Evolutionary conservation across 2,113 vertebrate genomes (phyloP), one percentile per base, ranked within the genome.

Genomic region (Mionectes macconnelli): DNA sequence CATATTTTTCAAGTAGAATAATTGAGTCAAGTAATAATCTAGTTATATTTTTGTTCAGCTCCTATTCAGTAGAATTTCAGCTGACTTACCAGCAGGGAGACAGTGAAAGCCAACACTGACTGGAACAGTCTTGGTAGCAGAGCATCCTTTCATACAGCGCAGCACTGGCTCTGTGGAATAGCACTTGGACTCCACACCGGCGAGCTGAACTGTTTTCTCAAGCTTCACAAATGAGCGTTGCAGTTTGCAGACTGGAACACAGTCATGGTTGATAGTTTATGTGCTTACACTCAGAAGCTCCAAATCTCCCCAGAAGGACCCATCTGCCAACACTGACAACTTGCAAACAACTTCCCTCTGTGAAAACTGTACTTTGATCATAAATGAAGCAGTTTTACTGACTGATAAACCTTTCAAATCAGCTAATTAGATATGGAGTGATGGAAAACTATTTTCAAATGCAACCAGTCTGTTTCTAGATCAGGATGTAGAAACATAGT

Each of bases 41-140:
- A 2, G 28, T 17, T 4, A 16, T 8, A 8, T 6, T 31, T 55
- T 6, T 19, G 23, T 73, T 30, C 56, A 50, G 53, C 47, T 82
- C 12, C n/a, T 66, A 5, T 14, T 37, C 27, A 7, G 33, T 4
- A 35, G 59, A n/a, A 35, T 67, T 56, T 56, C 33, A 69, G 20
- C 18, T 15, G 37, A 60, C 98, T 98, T 91, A 99, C 98, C 97
- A 53, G 75, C 55, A 59, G 98, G 87, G 56, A 97, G 28, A 35
- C 98, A 98, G 96, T 98, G 98, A 97, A 97, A 98, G 68, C 98
- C 98, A 25, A 98, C 89, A 31, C 94, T 97, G 72, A 98, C 96
- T 1, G 91, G 45, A 27, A 96, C 83, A 60, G 97, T 98, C 62
- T 77, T 96, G 33, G 96, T 92, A 42, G 98, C 81, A 0, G 75